Evolutionary conservation across 1,140 invertebrate genomes (phyloP).

Genomic region (Aphidius ervi): DNA sequence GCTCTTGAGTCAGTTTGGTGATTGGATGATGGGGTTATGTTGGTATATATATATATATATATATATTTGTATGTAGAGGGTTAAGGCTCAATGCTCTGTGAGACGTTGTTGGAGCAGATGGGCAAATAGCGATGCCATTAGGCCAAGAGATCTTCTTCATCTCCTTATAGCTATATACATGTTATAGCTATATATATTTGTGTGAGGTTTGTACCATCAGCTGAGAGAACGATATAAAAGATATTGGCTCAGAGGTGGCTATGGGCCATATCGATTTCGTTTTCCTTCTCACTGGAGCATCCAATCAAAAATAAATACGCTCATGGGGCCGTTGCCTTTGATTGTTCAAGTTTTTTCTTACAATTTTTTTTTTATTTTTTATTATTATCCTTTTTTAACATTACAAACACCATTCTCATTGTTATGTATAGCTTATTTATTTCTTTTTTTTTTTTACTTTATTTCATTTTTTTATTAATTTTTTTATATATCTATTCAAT

Average conservation of each 20-base stretch:
- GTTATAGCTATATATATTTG: no score
- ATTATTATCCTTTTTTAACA: no score
- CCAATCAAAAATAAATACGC: conserved; percentile 11
- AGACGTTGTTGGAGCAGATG: conserved; percentile 4
- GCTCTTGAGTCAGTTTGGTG: no score
- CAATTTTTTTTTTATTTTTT: no score
- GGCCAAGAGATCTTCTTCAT: conserved; percentile 6
- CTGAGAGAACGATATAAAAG: background rate
- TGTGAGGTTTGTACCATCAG: background rate
- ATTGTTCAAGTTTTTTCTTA: background rate
- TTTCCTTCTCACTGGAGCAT: conserved; percentile 2
- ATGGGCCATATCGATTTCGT: conserved; percentile 7
- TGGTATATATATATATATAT: no score
- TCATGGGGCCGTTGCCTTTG: conserved; percentile 2
- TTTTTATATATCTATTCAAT: no score
- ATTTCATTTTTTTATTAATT: no score
- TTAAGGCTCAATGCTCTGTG: background rate
- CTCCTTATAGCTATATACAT: background rate
- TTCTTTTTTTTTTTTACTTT: no score
- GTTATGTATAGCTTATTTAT: no score
- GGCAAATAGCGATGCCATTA: conserved; percentile 12
- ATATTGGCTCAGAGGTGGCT: background rate
- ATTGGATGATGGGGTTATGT: no score
- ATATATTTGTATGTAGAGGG: no score
- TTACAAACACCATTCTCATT: no score